Percentiles rank a stretch among this genome's conserved stretches.
Evolutionary conservation across 2,113 vertebrate species (phyloP).

Genomic region (Malurus alboscapulatus): DNA sequence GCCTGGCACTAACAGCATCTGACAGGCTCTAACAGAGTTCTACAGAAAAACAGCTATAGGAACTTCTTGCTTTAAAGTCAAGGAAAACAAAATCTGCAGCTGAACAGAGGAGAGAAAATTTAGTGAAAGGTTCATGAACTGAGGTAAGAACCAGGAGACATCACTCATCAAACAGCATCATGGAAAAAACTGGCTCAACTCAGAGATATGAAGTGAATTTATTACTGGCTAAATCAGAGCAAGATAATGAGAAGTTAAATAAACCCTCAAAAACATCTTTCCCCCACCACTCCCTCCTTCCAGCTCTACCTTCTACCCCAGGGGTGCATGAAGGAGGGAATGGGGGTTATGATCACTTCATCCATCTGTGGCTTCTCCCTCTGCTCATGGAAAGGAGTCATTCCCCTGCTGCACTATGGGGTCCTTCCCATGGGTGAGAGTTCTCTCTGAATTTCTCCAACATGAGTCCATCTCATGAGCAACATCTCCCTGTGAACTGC

Average conservation of each 20-base stretch:
- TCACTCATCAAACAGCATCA: neutral
- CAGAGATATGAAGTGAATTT: neutral
- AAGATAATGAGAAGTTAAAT: neutral
- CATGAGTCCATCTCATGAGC: fast-evolving
- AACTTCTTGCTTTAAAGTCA: neutral
- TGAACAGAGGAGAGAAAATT: neutral
- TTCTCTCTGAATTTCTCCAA: neutral
- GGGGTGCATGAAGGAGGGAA: neutral
- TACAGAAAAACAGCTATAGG: neutral
- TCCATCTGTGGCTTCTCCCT: fast-evolving
- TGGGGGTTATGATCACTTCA: neutral
- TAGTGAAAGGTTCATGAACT: neutral
- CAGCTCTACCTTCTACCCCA: neutral
- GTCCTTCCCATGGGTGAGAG: fast-evolving
- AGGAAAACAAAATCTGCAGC: neutral
- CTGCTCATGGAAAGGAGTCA: neutral
- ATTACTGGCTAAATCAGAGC: neutral
- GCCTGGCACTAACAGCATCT: neutral
- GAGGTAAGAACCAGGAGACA: neutral
- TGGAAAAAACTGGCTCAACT: neutral
- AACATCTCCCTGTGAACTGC: neutral
- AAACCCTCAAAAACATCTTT: neutral
- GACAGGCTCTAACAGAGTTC: neutral
- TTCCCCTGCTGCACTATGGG: neutral
- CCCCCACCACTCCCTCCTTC: neutral